These are phyloP conservation scores for Poeciliopsis prolifica DNA, from an alignment of 2,113 vertebrate species.

Conservation along the genomic window DNA sequence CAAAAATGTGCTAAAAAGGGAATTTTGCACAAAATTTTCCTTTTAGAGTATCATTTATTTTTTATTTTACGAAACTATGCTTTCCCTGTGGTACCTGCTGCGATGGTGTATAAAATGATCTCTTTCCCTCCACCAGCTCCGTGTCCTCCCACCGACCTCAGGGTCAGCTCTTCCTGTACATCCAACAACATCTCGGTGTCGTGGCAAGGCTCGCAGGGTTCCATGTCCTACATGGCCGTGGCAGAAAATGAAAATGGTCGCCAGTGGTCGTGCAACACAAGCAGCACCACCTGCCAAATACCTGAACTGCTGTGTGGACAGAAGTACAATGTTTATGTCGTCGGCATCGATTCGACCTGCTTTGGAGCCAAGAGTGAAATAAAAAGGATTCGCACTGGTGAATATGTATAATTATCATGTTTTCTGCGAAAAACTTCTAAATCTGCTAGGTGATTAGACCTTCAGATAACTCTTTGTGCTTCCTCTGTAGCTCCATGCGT, in stretches of 20 bases:
- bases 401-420: neutral
- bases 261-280: slow-evolving; percentile 68
- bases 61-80: neutral
- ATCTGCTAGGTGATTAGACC: neutral
- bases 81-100: neutral
- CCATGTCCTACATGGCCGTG: slow-evolving; percentile 66
- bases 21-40: too few species aligned
- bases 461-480: neutral
- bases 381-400: slow-evolving; percentile 68
- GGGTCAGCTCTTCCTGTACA: slow-evolving; percentile 64
- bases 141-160: slow-evolving; percentile 72
- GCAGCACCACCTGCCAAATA: slow-evolving; percentile 66
- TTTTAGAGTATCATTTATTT: too few species aligned
- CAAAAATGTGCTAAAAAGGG: neutral
- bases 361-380: slow-evolving; percentile 68
- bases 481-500: slow-evolving; percentile 75
- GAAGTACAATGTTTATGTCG: slow-evolving; percentile 68
- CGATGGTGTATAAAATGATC: neutral
- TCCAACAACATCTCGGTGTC: slow-evolving; percentile 67
- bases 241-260: slow-evolving; percentile 57
- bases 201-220: slow-evolving; percentile 73
- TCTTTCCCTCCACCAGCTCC: slow-evolving; percentile 62
- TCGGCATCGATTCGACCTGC: slow-evolving; percentile 68
- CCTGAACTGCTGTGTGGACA: slow-evolving; percentile 74
- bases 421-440: neutral